Percentiles rank a stretch among this genome's conserved stretches.
phyloP scores from a whole-genome alignment of 1,140 invertebrate species.

The Aphis gossypii region DNA sequence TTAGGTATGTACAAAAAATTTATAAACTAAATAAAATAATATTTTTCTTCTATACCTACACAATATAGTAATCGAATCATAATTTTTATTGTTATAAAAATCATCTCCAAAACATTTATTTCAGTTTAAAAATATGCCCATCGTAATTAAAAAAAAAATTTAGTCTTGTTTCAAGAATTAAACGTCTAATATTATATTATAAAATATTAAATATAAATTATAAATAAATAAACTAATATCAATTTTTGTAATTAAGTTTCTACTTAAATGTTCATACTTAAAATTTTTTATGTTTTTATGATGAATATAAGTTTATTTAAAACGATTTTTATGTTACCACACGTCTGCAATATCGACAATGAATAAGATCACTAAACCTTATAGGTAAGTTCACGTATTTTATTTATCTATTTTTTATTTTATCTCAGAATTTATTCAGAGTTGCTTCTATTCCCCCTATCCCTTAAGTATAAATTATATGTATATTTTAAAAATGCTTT shows the following conservation, averaged over 20 bases:
- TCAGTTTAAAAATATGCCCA: neutral
- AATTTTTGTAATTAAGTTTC: neutral
- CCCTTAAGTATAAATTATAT: neutral
- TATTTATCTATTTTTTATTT: neutral
- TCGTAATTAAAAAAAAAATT: too few relatives aligned
- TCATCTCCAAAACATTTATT: neutral
- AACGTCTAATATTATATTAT: neutral
- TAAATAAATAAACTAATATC: too few relatives aligned
- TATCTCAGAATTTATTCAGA: neutral
- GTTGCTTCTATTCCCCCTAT: neutral
- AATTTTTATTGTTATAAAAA: neutral
- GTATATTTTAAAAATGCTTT: neutral
- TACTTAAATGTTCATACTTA: neutral
- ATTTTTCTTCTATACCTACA: neutral
- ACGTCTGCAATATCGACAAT: neutral
- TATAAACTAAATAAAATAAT: neutral
- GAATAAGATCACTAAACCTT: neutral
- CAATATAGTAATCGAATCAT: neutral
- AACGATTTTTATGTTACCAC: neutral
- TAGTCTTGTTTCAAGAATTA: neutral
- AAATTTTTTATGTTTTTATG: neutral
- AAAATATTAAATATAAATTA: neutral
- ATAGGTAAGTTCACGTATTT: neutral
- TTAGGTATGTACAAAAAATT: neutral
- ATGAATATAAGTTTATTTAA: neutral